These are phyloP conservation scores for Montipora sp. DNA, from an alignment of 64 coral and sea anemone species.

Conservation along the genomic window DNA sequence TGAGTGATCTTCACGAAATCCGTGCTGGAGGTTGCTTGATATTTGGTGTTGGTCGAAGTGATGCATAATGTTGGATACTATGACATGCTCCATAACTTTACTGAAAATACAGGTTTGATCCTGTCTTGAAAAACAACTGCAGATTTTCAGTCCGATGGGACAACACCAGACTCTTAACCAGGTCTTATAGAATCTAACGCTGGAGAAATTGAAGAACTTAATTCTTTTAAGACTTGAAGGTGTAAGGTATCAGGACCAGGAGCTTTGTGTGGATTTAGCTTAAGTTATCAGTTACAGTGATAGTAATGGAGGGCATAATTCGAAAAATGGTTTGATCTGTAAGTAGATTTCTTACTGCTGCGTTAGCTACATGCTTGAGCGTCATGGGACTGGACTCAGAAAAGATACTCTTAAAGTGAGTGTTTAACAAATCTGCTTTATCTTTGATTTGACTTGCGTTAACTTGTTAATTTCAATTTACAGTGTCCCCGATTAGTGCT, in stretches of 20 bases:
- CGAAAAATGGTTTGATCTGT: background rate
- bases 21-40: constrained; percentile 28
- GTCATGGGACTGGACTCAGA: constrained; percentile 10
- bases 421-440: background rate
- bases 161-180: constrained; percentile 10
- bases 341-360: constrained; percentile 6
- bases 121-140: constrained; percentile 11
- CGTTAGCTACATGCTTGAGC: constrained; percentile 29
- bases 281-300: constrained; percentile 28
- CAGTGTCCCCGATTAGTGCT: no score
- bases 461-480: no score
- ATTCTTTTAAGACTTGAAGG: constrained; percentile 39
- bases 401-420: constrained; percentile 23
- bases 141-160: constrained; percentile 26
- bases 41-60: constrained; percentile 18
- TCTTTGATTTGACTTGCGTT: no score
- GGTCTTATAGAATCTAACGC: constrained; percentile 27
- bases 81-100: constrained; percentile 43
- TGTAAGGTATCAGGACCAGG: constrained; percentile 35
- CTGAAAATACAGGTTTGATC: constrained; percentile 40
- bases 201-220: constrained; percentile 18
- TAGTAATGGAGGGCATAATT: constrained; percentile 31
- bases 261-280: constrained; percentile 24
- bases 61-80: background rate
- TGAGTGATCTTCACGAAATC: constrained; percentile 34